Percentiles rank a stretch among this genome's conserved stretches.
phyloP scores from a whole-genome alignment of 2,888 invertebrate genomes.

The Celastrina argiolus region DNA sequence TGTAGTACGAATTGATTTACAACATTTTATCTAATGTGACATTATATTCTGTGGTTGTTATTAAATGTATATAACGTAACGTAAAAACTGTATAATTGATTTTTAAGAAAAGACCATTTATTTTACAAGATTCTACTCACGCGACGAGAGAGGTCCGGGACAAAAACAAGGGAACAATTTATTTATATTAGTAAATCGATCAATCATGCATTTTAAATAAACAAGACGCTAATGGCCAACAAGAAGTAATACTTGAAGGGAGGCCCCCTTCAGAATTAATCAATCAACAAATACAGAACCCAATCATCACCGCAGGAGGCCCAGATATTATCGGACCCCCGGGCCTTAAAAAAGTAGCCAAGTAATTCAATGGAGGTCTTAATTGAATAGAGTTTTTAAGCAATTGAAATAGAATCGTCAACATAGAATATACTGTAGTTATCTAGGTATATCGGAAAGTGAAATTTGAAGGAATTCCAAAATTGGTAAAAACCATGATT shows the following conservation, averaged over 20 bases:
- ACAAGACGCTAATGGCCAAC: slow-evolving; percentile 22
- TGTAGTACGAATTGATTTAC: not conserved
- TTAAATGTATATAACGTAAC: not conserved
- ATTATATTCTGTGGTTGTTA: not conserved
- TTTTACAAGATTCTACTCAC: no score
- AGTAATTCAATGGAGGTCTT: slow-evolving; percentile 27
- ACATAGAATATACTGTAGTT: not conserved
- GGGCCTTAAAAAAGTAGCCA: slow-evolving; percentile 27
- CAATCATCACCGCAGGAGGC: slow-evolving; percentile 40
- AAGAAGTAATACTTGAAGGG: slow-evolving; percentile 25
- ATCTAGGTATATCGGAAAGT: no score
- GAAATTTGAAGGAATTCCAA: no score
- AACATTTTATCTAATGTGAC: not conserved
- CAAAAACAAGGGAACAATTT: not conserved
- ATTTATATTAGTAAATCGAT: not conserved
- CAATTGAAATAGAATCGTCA: not conserved
- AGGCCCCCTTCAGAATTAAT: slow-evolving; percentile 30
- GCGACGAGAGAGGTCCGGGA: no score
- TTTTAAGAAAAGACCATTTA: no score
- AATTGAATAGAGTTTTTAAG: slow-evolving; percentile 25
- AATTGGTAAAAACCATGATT: no score
- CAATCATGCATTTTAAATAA: slow-evolving; percentile 13
- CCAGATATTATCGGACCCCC: slow-evolving; percentile 31
- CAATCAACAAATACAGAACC: slow-evolving; percentile 35
- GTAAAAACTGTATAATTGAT: no score